Conservation (phyloP, 2,797 vertebrate species). For the Oryzias dopingdopingensis region DNA sequence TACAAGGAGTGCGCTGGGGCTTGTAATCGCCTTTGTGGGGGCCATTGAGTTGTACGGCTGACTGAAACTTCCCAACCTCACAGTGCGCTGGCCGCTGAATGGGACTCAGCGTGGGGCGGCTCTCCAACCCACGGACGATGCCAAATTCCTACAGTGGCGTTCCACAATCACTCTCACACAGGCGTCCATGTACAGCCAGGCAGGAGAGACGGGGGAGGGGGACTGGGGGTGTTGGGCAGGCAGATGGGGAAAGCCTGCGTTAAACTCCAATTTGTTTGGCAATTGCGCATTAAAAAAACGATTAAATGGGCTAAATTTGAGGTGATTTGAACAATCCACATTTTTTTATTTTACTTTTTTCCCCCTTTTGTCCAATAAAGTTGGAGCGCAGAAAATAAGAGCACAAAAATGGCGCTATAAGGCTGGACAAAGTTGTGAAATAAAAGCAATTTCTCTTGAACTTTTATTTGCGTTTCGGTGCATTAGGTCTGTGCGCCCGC, state of each 20-base stretch:
- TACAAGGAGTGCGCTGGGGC: constrained; percentile 97
- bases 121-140: constrained; percentile 87
- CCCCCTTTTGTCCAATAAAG: constrained; percentile 10
- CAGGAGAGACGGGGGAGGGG: constrained; percentile 55
- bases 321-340: no score
- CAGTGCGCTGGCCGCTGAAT: constrained; percentile 91
- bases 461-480: constrained; percentile 68
- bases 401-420: constrained; percentile 24
- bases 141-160: constrained; percentile 98
- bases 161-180: constrained; percentile 93
- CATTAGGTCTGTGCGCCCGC: constrained; percentile 70
- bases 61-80: constrained; percentile 97
- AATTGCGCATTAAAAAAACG: no score
- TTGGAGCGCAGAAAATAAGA: constrained; percentile 40
- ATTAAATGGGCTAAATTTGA: no score
- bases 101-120: constrained; percentile 93
- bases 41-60: constrained; percentile 95
- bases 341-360: no score
- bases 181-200: constrained; percentile 81
- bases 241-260: background rate
- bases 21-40: constrained; percentile 99
- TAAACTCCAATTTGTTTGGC: background rate
- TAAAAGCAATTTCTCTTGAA: constrained; percentile 61
- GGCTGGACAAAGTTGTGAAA: constrained; percentile 65
- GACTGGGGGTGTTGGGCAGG: constrained; percentile 8